Conservation (phyloP, 2,888 invertebrate genomes). For the Hesperia comma region DNA sequence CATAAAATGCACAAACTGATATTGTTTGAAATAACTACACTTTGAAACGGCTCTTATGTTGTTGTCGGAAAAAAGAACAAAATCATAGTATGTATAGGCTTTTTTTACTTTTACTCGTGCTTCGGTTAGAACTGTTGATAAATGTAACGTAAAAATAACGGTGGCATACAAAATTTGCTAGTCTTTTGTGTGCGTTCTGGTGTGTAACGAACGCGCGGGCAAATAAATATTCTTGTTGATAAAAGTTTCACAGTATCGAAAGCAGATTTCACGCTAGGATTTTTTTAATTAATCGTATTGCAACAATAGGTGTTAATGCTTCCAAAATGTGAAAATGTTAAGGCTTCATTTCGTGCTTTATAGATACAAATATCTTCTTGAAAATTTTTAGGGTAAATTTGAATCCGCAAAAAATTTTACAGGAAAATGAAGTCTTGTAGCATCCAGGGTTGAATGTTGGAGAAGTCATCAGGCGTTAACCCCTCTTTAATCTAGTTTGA, state of each 20-base stretch:
- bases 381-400: not conserved
- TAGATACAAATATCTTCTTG: not conserved
- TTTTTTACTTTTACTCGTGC: conserved; percentile 2
- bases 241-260: conserved; percentile 16
- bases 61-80: not conserved
- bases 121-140: conserved; percentile 17
- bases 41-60: conserved; percentile 6
- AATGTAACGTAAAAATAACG: conserved; percentile 25
- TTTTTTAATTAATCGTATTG: not conserved
- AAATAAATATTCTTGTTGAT: conserved; percentile 23
- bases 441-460: too few species aligned
- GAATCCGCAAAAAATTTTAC: too few species aligned
- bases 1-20: conserved; percentile 10
- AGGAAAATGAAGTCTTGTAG: too few species aligned
- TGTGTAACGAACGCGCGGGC: conserved; percentile 2
- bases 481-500: too few species aligned
- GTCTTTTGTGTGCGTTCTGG: conserved; percentile 6
- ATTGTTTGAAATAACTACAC: conserved; percentile 11
- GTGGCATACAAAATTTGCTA: conserved; percentile 18
- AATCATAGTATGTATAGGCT: conserved; percentile 1
- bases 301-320: not conserved
- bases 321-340: not conserved
- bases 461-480: too few species aligned
- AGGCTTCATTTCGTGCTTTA: too few species aligned
- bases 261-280: conserved; percentile 23